Percentiles rank a stretch among this genome's conserved stretches.
Evolutionary conservation across 2,888 invertebrate species (phyloP).

Genomic region (Lamellibrachia satsuma): DNA sequence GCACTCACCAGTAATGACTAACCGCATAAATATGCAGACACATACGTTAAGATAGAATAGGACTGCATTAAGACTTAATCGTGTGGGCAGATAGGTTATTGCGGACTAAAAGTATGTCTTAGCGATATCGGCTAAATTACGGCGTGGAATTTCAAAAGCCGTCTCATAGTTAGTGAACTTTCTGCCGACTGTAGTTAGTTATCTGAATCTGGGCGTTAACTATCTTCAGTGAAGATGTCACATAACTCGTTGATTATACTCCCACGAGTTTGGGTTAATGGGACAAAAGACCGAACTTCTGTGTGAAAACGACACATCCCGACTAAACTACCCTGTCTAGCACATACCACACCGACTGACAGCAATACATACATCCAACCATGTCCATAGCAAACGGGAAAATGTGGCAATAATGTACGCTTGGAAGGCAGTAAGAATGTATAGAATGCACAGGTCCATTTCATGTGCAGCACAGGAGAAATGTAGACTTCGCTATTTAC

Average conservation of each 20-base stretch:
- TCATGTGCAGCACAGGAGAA: too few species aligned
- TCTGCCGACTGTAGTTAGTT: neutral
- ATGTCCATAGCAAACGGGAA: too few species aligned
- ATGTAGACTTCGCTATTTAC: too few species aligned
- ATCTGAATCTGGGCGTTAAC: neutral
- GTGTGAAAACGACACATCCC: too few species aligned
- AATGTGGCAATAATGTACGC: too few species aligned
- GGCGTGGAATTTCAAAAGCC: neutral
- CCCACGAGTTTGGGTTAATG: neutral
- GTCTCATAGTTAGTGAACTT: neutral
- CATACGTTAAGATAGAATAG: neutral
- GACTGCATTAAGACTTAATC: neutral
- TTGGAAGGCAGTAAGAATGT: too few species aligned
- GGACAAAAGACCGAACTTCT: neutral
- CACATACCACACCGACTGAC: too few species aligned
- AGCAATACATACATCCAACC: too few species aligned
- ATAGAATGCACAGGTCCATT: too few species aligned
- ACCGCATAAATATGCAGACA: neutral
- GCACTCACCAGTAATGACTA: neutral
- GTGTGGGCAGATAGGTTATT: neutral
- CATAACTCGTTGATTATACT: neutral
- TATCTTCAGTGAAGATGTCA: neutral
- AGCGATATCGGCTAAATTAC: neutral
- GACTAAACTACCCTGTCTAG: neutral
- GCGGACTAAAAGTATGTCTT: neutral